Conservation (phyloP, 1,140 invertebrate genomes). For the Lerema accius region DNA sequence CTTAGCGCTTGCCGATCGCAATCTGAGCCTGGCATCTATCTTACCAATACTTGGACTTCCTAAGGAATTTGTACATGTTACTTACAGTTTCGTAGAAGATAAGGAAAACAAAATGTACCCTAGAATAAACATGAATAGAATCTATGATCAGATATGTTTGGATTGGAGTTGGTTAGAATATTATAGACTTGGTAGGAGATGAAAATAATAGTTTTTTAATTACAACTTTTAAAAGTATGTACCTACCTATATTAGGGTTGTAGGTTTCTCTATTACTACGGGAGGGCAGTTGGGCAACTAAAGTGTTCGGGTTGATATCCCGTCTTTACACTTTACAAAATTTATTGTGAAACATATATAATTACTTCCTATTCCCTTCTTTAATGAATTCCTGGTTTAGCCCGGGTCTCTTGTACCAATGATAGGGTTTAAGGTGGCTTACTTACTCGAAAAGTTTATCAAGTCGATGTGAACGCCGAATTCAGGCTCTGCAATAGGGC, state of each 20-base stretch:
- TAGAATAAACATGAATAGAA: conserved; percentile 9
- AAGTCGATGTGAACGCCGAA: not conserved
- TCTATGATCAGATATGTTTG: conserved; percentile 11
- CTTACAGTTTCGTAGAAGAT: conserved; percentile 19
- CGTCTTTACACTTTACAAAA: too few species aligned
- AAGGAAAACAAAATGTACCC: conserved; percentile 18
- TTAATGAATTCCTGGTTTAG: too few species aligned
- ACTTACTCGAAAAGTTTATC: not conserved
- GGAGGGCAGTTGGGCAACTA: too few species aligned
- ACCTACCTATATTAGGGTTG: too few species aligned
- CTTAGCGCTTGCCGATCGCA: conserved; percentile 53
- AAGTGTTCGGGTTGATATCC: too few species aligned
- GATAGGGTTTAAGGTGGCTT: too few species aligned
- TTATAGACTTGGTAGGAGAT: not conserved
- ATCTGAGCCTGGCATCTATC: conserved; percentile 48
- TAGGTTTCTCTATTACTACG: not conserved
- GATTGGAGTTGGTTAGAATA: too few species aligned
- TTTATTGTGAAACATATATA: too few species aligned
- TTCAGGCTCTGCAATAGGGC: conserved; percentile 14
- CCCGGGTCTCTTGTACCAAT: too few species aligned
- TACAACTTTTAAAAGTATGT: too few species aligned
- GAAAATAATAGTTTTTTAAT: not conserved
- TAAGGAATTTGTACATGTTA: conserved; percentile 25
- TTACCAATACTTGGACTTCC: conserved; percentile 26
- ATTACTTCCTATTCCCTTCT: too few species aligned